Base-by-base conservation (phyloP, 2,888 invertebrate species). In the Plebejus melissa region DNA sequence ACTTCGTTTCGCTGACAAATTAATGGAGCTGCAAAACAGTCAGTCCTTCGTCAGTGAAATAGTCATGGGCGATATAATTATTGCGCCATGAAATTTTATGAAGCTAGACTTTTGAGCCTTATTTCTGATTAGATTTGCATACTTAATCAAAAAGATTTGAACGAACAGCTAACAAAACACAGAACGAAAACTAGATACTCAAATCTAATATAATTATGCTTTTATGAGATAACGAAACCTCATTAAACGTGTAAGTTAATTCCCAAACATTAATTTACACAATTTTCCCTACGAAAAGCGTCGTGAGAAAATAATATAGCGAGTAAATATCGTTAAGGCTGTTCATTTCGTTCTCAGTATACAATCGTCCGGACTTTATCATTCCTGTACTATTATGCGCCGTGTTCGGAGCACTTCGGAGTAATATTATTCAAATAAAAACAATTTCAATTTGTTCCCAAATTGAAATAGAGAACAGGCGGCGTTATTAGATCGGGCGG, bases 391-490 rank as follows among this genome's bases (percentile, higher is more conserved):
- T 54, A 50, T 71, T 71, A 72, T 54, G 50, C 16, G 32, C 60
- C 50, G 71, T 75, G 71, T 75, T 71, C 71, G 32, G 60, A 60
- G 71, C 75, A 58, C 82, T 58, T 69, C 13, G 36, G 81, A 83
- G 86, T 86, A 89, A 90, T 91, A 90, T 91, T 94, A 94, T 94
- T 94, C 93, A 94, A 94, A 94, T 93, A 94, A 93, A 92, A 91
- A 92, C 94, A 90, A 93, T 94, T 94, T 93, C 94, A 94, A 94
- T 94, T 94, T 94, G 94, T 90, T 89, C 86, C 88, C 88, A 94
- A 94, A 94, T 94, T 94, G 94, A 94, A 94, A 93, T 91, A 91
- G 93, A 91, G 91, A 90, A 87, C 91, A 87, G 90, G 87, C 89
- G 88, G 87, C 88, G 85, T 90, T 93, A 93, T 94, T 93, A 90